Percentiles rank a stretch among this genome's conserved stretches.
These are phyloP conservation scores for Rugalucina vietnamica DNA, from an alignment of 2,888 invertebrate genomes.

Conservation along the genomic window DNA sequence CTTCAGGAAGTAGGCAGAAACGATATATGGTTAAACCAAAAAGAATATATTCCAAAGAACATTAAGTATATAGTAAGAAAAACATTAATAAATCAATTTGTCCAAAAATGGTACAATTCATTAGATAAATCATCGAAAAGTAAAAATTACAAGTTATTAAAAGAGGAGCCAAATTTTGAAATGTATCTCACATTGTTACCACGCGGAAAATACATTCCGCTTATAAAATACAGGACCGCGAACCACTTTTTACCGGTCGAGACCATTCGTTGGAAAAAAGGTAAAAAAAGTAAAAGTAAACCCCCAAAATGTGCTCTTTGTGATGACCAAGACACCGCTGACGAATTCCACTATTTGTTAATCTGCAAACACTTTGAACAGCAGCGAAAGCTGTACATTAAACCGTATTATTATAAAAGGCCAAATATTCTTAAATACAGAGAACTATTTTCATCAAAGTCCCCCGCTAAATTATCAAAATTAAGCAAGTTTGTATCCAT, in stretches of 20 bases:
- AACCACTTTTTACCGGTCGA: neutral
- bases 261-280: neutral
- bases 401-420: neutral
- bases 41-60: neutral
- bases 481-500: no score
- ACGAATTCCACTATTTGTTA: neutral
- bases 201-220: neutral
- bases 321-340: neutral
- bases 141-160: neutral
- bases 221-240: conserved; percentile 2
- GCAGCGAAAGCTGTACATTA: neutral
- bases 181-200: neutral
- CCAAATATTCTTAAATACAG: neutral
- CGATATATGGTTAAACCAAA: neutral
- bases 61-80: neutral
- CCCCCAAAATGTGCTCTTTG: conserved; percentile 4
- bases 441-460: no score
- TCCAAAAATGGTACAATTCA: neutral
- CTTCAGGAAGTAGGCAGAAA: neutral
- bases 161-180: neutral
- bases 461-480: no score
- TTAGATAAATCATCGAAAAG: neutral
- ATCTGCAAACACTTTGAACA: neutral
- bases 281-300: neutral
- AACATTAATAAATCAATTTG: neutral